These are phyloP conservation scores for Chrysodeixis includens DNA, from an alignment of 2,888 invertebrate genomes.

Conservation along the genomic window DNA sequence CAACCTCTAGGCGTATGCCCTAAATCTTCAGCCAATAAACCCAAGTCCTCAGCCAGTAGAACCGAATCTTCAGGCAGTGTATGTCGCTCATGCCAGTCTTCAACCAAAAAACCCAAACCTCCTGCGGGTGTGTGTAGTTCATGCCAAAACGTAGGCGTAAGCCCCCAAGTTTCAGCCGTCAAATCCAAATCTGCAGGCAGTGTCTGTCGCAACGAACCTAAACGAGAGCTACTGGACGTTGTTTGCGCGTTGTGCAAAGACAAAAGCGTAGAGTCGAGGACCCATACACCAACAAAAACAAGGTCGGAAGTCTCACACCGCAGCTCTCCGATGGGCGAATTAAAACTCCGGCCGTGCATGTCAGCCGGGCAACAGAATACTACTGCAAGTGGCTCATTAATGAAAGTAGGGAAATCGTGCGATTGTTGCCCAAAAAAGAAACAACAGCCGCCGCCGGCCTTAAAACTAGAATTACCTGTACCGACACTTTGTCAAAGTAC, in stretches of 20 bases:
- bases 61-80: too few species aligned
- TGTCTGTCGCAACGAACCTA: too few species aligned
- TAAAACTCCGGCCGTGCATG: constrained; percentile 31
- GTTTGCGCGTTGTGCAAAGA: background rate
- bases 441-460: background rate
- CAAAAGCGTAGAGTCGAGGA: too few species aligned
- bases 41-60: too few species aligned
- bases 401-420: background rate
- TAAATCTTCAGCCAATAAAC: too few species aligned
- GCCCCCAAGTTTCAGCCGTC: too few species aligned
- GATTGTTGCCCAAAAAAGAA: constrained; percentile 20
- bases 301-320: constrained; percentile 32
- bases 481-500: background rate
- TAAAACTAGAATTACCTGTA: background rate
- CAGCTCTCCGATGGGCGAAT: constrained; percentile 32
- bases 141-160: too few species aligned
- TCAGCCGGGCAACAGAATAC: constrained; percentile 26
- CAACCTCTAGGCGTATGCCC: too few species aligned
- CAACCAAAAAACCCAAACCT: too few species aligned
- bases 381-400: background rate
- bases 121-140: too few species aligned
- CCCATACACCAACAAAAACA: constrained; percentile 7
- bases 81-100: too few species aligned
- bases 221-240: background rate
- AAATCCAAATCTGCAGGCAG: too few species aligned